Base-by-base conservation (phyloP, 2,888 invertebrate genomes). In the Eupithecia subumbrata region DNA sequence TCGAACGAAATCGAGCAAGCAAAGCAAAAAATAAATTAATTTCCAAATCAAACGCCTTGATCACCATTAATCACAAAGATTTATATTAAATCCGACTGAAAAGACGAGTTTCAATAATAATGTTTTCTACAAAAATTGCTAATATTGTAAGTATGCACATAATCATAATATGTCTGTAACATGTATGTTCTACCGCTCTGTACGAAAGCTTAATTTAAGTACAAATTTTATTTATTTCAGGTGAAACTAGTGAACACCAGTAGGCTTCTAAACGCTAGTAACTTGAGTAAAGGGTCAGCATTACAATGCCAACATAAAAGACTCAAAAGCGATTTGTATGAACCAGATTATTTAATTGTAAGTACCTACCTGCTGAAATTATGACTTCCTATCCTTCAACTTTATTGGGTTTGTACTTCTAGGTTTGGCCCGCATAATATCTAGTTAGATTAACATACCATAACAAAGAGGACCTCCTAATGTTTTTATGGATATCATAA, bases 311-410 rank as follows among this genome's bases (percentile, higher is more conserved):
- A 87, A 79, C 88, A 85, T 66, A 86, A 79, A 70, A 84, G 92
- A 76, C 79, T 80, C 2, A 94, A 91, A 84, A 91, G 87, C 83
- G 92, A 95, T 85, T 83, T 96, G 80, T 97, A 96, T 86, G 97
- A 97, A 87, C 97, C 97, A 0, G 96, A 97, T 88, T 97, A 97
- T 89, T 95, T 97, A 78, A 96, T 97, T 90, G 97, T 97, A 93
- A 94, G 93, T 91, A 48, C 45, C 43, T 52, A 69, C 34, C 1
- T 30, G 30, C 30, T 48, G 18, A 18, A 48, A 48, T n/a, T 48
- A n/a, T 4, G 43, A 14, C 14, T 43, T 4, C 14, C 14, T 43
- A 43, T 9, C 2, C 1, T 43, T 3, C n/a, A 30, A 40, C 0
- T 40, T 40, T 40, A 40, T 40, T 40, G 11, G 40, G 1, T n/a